These are phyloP conservation scores for Steinernema carpocapsae DNA, from an alignment of 2,888 invertebrate genomes.

Conservation along the genomic window DNA sequence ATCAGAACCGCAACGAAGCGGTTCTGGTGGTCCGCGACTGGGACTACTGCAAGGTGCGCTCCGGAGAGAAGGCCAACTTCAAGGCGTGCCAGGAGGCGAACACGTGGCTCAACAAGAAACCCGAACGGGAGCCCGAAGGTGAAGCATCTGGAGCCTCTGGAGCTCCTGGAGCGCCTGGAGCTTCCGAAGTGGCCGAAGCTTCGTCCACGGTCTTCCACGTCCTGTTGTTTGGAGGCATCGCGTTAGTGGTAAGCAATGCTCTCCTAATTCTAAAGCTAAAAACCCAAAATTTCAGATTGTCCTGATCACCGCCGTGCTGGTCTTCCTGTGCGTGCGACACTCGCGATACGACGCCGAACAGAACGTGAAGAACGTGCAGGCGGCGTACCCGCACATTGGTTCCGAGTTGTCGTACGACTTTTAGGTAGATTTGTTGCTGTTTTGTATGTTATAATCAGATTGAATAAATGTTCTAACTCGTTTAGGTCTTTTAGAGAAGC, in stretches of 20 bases:
- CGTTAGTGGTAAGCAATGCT: not conserved
- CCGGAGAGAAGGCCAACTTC: not conserved
- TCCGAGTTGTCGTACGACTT: not conserved
- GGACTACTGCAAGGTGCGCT: slow-evolving; percentile 37
- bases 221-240: not conserved
- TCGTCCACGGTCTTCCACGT: not conserved
- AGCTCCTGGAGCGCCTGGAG: not conserved
- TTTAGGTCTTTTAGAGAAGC: not conserved
- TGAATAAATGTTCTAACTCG: not conserved
- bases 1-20: too few species aligned
- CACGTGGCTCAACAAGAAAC: not conserved
- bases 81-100: not conserved
- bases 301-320: not conserved
- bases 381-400: not conserved
- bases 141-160: not conserved
- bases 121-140: not conserved
- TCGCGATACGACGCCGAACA: not conserved
- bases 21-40: slow-evolving; percentile 36
- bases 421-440: not conserved
- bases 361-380: not conserved
- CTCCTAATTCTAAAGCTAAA: too few species aligned
- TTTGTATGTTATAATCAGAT: not conserved
- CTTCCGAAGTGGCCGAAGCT: not conserved
- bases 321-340: not conserved
- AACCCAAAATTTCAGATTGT: too few species aligned